These are phyloP conservation scores for Thymelicus sylvestris DNA, from an alignment of 2,888 invertebrate species.

Conservation along the genomic window DNA sequence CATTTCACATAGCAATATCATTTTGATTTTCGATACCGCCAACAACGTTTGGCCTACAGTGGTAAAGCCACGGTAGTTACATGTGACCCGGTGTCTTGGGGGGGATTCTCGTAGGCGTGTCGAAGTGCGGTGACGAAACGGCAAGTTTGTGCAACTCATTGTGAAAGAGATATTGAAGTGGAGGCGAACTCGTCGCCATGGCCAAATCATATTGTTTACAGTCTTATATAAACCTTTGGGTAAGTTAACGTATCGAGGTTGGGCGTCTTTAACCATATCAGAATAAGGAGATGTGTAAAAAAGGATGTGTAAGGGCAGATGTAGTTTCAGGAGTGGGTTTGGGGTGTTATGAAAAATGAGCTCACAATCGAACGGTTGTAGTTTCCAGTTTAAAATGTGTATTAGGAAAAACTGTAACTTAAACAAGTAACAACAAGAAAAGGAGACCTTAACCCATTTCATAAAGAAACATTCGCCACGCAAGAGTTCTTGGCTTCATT, in stretches of 20 bases:
- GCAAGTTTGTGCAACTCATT: conserved; percentile 76
- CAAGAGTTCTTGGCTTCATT: no score
- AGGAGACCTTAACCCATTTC: no score
- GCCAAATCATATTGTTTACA: conserved; percentile 46
- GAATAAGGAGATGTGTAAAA: background rate
- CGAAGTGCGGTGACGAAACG: conserved; percentile 74
- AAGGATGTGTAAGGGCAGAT: no score
- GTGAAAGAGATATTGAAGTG: conserved; percentile 76
- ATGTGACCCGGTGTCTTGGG: conserved; percentile 38
- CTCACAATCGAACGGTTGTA: no score
- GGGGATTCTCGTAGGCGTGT: conserved; percentile 69
- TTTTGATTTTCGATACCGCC: no score
- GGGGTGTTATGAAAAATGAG: no score
- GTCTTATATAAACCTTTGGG: conserved; percentile 31
- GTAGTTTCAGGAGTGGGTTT: no score
- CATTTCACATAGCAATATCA: no score
- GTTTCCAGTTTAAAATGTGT: no score
- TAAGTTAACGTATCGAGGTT: conserved; percentile 15
- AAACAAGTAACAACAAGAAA: no score
- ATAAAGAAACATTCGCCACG: no score
- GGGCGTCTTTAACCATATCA: background rate
- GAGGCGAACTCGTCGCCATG: conserved; percentile 58
- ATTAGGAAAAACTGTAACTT: no score
- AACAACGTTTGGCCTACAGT: background rate
- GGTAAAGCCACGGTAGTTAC: background rate